Base-by-base conservation (phyloP, 1,140 invertebrate genomes). In the Drosophila equinoxialis region DNA sequence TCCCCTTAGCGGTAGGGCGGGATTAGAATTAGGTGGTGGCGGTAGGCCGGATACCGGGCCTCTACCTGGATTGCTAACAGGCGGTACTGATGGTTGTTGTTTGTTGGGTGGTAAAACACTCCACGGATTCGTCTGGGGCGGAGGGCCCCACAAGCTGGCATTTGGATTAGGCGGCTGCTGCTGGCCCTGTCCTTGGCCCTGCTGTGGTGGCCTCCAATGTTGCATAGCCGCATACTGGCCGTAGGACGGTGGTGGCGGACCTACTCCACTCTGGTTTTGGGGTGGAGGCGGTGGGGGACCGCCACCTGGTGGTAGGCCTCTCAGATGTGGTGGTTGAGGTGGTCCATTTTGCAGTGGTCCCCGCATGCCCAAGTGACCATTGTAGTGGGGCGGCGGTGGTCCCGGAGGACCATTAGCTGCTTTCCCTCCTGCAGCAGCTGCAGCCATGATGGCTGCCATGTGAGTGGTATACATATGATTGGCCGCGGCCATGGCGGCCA, bases 111-210 rank as follows among this genome's bases (percentile, higher is more conserved):
- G 86, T 48, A 92, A 37, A n/a, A 79, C 91, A 48, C 86, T 91
- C 91, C 91, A 92, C 0, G 91, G 91, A 85, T 92, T 92, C 6
- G 81, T 87, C 33, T 92, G 90, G 0, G 91, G 91, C 23, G 91
- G 91, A 6, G 91, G 91, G 1, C 91, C 91, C 91, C 91, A 92
- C 7, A 92, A 71, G 41, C 79, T 92, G 63, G 90, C 91, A 64
- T 92, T 92, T 3, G 91, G 91, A 77, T 92, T 92, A 51, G 91
- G 90, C 1, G 69, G 70, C 6, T 71, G 81, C 51, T 81, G 84
- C 37, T 73, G 79, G 17, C 74, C 74, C 48, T 80, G 76, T 4
- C 73, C 77, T 57, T 71, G 76, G 3, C 73, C 76, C 51, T 69
- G 71, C 37, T 76, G 77, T 7, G 87, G 86, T 57, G 89, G 90